A percentile compares a stretch with the other conserved stretches of the same genome.
Conservation (phyloP, 2,797 vertebrate species). For the Phataginus tetradactyla region DNA sequence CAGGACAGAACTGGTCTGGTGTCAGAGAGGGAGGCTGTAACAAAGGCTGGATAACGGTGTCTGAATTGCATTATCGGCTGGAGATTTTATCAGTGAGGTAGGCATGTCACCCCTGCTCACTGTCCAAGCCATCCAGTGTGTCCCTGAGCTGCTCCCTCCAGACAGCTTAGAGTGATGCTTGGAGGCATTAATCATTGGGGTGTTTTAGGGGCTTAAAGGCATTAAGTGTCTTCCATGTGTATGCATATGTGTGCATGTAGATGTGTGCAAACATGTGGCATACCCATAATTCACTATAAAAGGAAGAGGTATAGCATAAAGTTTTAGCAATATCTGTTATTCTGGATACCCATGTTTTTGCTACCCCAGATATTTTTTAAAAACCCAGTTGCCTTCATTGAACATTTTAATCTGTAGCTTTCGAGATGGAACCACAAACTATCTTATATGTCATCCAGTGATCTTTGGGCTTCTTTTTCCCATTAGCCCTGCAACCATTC, state of each 20-base stretch:
- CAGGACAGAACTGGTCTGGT: neutral
- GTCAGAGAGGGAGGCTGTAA: neutral
- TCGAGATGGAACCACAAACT: neutral
- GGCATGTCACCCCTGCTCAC: neutral
- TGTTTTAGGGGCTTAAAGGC: neutral
- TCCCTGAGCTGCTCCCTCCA: neutral
- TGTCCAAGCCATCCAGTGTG: too few species aligned
- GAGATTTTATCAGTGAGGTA: neutral
- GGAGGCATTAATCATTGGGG: neutral
- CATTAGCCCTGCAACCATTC: neutral
- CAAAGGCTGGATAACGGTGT: neutral
- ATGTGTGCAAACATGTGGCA: neutral
- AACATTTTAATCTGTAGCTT: neutral
- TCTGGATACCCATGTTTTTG: neutral
- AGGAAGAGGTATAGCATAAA: neutral
- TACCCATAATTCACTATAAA: neutral
- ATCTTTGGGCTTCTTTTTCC: neutral
- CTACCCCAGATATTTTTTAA: neutral
- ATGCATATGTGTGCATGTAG: neutral
- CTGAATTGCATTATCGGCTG: neutral
- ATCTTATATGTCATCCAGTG: neutral
- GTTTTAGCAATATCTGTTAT: slow-evolving; percentile 3
- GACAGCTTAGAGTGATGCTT: neutral
- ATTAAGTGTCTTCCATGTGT: neutral
- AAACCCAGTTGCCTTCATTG: neutral